Conservation (phyloP, 2,797 vertebrate genomes). For the Lithobates pipiens region DNA sequence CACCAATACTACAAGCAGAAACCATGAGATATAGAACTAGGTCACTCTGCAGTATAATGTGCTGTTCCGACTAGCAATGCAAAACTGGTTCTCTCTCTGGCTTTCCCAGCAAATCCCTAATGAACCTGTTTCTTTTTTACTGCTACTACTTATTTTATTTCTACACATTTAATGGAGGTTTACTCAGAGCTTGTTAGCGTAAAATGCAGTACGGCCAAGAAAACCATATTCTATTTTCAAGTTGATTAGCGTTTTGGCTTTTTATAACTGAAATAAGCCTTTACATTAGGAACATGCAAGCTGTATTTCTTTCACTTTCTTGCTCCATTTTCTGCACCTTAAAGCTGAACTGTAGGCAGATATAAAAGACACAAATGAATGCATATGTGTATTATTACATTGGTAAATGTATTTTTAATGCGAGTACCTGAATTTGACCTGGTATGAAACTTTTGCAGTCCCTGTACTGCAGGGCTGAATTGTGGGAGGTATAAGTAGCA, state of each 20-base stretch:
- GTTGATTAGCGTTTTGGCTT: not conserved
- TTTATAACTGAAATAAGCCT: not conserved
- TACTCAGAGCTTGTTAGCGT: not conserved
- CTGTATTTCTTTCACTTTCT: too few relatives aligned
- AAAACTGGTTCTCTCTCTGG: slow-evolving; percentile 8
- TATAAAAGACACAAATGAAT: too few relatives aligned
- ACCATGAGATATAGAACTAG: slow-evolving; percentile 5
- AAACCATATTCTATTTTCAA: not conserved
- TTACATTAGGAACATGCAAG: not conserved
- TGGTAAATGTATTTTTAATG: too few relatives aligned
- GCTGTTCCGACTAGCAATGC: slow-evolving; percentile 5
- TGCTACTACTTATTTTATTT: not conserved
- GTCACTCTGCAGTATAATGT: slow-evolving; percentile 13
- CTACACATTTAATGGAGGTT: not conserved
- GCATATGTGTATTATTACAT: too few relatives aligned
- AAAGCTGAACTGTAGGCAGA: too few relatives aligned
- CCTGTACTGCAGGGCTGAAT: too few relatives aligned
- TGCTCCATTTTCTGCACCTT: too few relatives aligned
- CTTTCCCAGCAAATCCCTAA: not conserved
- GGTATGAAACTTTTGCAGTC: too few relatives aligned
- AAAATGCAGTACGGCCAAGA: not conserved
- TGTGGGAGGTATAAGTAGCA: too few relatives aligned
- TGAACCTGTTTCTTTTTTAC: not conserved
- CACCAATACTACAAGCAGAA: not conserved
- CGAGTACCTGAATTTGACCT: too few relatives aligned